Percentiles rank a stretch among this genome's conserved stretches.
phyloP scores from a whole-genome alignment of 35 echinoderm and acorn worm genomes.

The Hemicentrotus pulcherrimus region DNA sequence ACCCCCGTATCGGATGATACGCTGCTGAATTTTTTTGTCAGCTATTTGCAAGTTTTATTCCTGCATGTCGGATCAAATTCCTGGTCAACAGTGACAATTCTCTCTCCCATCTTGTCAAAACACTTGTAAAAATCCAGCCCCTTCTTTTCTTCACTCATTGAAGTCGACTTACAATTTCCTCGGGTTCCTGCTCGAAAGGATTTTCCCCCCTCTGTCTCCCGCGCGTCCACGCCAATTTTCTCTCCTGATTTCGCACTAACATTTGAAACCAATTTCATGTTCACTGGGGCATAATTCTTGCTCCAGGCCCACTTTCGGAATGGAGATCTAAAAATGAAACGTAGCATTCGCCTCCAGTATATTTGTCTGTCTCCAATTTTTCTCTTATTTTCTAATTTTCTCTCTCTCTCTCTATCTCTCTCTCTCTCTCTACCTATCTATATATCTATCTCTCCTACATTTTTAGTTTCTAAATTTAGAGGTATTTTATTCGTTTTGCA shows the following conservation, averaged over 20 bases:
- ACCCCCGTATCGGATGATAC: background rate
- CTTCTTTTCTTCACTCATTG: background rate
- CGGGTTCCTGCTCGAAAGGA: background rate
- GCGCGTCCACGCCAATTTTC: background rate
- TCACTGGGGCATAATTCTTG: constrained; percentile 33
- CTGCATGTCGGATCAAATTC: background rate
- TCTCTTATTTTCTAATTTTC: background rate
- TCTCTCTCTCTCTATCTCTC: background rate
- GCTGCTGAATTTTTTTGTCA: background rate
- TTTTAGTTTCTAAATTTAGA: too few species aligned
- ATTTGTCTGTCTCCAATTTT: background rate
- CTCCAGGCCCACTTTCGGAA: constrained; percentile 1
- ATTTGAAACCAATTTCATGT: constrained; percentile 33
- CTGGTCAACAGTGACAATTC: constrained; percentile 1
- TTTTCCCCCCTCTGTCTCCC: background rate
- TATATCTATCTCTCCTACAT: too few species aligned
- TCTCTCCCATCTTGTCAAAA: background rate
- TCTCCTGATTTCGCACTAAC: background rate
- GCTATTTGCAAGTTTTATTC: background rate
- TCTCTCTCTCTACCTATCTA: too few species aligned
- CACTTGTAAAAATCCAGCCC: background rate
- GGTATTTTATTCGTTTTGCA: too few species aligned
- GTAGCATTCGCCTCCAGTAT: background rate
- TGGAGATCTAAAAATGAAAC: constrained; percentile 9
- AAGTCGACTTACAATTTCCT: background rate